Evolutionary conservation across 1,140 invertebrate genomes (phyloP), one percentile per base, ranked within the genome.

Genomic region (Berghia stephanieae): DNA sequence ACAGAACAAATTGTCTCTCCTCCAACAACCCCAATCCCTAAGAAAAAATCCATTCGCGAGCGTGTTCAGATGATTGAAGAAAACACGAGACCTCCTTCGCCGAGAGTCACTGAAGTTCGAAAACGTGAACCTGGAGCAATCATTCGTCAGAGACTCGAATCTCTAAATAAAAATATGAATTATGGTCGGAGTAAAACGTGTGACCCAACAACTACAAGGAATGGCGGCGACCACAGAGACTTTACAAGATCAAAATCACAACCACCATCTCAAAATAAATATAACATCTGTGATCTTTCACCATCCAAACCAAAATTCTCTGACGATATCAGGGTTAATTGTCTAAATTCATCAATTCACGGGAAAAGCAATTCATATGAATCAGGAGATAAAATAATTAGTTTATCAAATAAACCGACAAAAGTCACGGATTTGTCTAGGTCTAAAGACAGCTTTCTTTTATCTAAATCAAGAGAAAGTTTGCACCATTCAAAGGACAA

Each of bases 61-160:
- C 83, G 80, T 80, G 82, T 86, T 6, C 81, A 85, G 78, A 68
- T 78, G 43, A 44, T 86, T 13, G 85, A 86, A 75, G 79, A 86
- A 38, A 81, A 80, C 66, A 70, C 77, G 27, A 79, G 78, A 60
- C 77, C 77, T 31, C 79, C 70, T 24, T 42, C 71, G 27, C 77
- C 80, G 49, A 67, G 70, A 46, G 70, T 79, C 31, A 66, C 72
- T 13, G 83, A 80, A 67, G 83, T 83, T 0, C 79, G 75, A 55
- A 77, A 77, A 18, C 66, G 80, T 66, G 83, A 83, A 75, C 85
- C 85, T 69, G 80, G 82, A 46, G 60, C 69, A 42, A 81, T 83
- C 34, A 85, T 86, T 46, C 79, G 78, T 49, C 80, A 86, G 78
- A 71, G 81, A 52, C 78, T 86, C 13, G 73, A 83, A 36, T 83